Base-by-base conservation (phyloP, 2,797 vertebrate species). In the Hemitrygon akajei region DNA sequence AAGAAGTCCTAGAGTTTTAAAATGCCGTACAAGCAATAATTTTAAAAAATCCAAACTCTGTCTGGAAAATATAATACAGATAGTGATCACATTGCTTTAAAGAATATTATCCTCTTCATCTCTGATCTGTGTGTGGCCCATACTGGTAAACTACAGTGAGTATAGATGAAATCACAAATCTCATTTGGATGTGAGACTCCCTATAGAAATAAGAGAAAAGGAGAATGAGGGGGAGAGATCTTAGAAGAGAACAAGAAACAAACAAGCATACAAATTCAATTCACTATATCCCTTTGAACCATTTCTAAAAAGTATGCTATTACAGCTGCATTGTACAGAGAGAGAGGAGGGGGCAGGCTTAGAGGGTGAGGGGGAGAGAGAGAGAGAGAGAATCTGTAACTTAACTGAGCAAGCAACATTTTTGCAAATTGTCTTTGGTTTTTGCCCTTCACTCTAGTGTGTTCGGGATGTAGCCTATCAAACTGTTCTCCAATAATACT, bases 401-500 rank as follows among this genome's bases (percentile, higher is more conserved):
- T 75, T 25, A 75, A 75, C 71, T 93, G 40, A 93, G 25, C 11
- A 56, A 6, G 40, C 30, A 76, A 93, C 34, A 73, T 92, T 92
- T 71, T 76, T 71, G 69, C 18, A 73, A 75, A 76, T 93, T 60
- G 25, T 58, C 7, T 47, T 86, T 5, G 58, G 22, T 58, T 25
- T 58, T 86, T 93, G 71, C 12, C 91, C 63, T 82, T 93, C 34
- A 81, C 9, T 12, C 47, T 63, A 37, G 56, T 66, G 12, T 25
- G 16, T 93, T 66, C 81, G 77, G 77, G 18, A 37, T 18, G 7
- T 40, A 93, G 56, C 11, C 3, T 76, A 75, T 66, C 18, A 79
- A 79, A 76, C 76, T 60, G 34, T 93, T 63, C 77, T 63, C 66
- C 76, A 93, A 63, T 93, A 77, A 80, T 63, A 30, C 37, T 93